Evolutionary conservation across 2,797 vertebrate species (phyloP).

Genomic region (Serranus cabrilla): DNA sequence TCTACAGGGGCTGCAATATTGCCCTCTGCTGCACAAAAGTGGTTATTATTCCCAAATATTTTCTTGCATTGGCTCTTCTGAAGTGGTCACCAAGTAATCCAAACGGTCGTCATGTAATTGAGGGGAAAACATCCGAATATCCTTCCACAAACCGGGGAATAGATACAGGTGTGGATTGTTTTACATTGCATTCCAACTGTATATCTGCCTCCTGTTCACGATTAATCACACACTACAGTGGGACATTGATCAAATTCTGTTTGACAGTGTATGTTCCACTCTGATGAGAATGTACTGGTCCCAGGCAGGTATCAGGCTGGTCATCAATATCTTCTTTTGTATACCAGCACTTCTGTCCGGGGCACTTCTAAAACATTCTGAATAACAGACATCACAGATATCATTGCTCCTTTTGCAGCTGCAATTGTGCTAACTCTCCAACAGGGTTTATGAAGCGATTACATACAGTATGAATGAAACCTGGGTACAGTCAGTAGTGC

Average conservation of each 20-base stretch:
- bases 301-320: neutral
- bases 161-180: neutral
- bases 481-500: neutral
- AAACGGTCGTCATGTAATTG: neutral
- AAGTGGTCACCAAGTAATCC: neutral
- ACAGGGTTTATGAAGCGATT: neutral
- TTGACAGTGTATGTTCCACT: neutral
- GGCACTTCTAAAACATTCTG: neutral
- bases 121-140: neutral
- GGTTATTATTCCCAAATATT: neutral
- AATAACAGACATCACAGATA: neutral
- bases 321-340: neutral
- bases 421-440: neutral
- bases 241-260: neutral
- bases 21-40: conserved; percentile 61
- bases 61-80: neutral
- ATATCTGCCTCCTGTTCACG: neutral
- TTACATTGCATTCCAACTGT: neutral
- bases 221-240: neutral
- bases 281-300: neutral
- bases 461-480: neutral
- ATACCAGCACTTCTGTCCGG: neutral
- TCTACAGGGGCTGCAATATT: conserved; percentile 35
- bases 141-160: neutral
- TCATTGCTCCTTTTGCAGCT: neutral